A percentile compares a stretch with the other conserved stretches of the same genome.
phyloP scores from a whole-genome alignment of 2,888 invertebrate genomes.

The Lordiphosa fenestrarum region DNA sequence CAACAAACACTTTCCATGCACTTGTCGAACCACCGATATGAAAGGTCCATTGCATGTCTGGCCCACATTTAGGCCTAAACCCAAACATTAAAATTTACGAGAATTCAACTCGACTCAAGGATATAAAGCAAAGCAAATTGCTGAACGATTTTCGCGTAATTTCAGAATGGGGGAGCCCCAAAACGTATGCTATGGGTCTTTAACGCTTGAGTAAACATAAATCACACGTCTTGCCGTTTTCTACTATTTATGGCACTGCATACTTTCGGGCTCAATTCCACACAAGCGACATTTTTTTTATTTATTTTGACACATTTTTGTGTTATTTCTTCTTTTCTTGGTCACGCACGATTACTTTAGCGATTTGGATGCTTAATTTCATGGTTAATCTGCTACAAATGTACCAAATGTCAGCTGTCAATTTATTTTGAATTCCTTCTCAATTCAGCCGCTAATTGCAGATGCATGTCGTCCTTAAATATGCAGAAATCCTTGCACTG shows the following conservation, averaged over 20 bases:
- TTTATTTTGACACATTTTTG: slow-evolving; percentile 47
- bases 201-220: slow-evolving; percentile 41
- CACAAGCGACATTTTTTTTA: slow-evolving; percentile 36
- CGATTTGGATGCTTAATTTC: slow-evolving; percentile 46
- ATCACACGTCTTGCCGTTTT: slow-evolving; percentile 42
- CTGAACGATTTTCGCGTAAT: slow-evolving; percentile 36
- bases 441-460: slow-evolving; percentile 48
- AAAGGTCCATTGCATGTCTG: slow-evolving; percentile 35
- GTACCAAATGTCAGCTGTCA: slow-evolving; percentile 54
- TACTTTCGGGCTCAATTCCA: not conserved
- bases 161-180: slow-evolving; percentile 13
- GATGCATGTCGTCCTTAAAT: slow-evolving; percentile 37
- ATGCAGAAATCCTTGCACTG: slow-evolving; percentile 46
- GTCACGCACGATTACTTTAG: slow-evolving; percentile 43
- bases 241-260: slow-evolving; percentile 14
- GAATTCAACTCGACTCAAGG: slow-evolving; percentile 14
- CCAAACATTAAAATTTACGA: slow-evolving; percentile 8
- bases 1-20: slow-evolving; percentile 31
- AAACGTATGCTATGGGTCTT: slow-evolving; percentile 10
- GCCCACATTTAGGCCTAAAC: slow-evolving; percentile 30
- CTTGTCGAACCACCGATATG: slow-evolving; percentile 30
- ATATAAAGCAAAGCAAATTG: slow-evolving; percentile 30
- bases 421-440: slow-evolving; percentile 23
- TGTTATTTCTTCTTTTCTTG: slow-evolving; percentile 2
- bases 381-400: slow-evolving; percentile 55